Conservation (phyloP, 2,797 vertebrate species). For the Benthosema pterotum region DNA sequence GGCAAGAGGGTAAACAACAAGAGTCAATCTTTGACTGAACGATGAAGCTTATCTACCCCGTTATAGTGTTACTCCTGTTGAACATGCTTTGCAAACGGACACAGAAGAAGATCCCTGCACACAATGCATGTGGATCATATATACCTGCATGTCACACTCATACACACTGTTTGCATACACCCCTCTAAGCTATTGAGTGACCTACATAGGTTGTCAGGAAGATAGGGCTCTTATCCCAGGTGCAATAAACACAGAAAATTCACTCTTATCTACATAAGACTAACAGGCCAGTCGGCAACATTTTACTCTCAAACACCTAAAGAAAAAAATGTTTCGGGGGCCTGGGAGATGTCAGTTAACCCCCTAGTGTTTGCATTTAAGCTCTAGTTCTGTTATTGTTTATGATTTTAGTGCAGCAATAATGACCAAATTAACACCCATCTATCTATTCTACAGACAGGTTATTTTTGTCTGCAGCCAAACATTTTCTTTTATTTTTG, state of each 20-base stretch:
- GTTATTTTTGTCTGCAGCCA: too few relatives aligned
- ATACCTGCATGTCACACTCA: neutral
- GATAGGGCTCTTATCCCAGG: conserved; percentile 28
- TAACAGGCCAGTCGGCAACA: neutral
- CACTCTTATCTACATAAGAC: conserved; percentile 7
- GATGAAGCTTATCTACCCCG: conserved; percentile 24
- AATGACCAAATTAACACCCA: too few relatives aligned
- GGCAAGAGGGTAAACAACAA: conserved; percentile 49
- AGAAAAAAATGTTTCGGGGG: neutral
- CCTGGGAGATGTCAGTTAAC: neutral
- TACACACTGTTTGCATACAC: neutral
- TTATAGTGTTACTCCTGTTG: neutral
- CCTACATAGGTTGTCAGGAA: neutral
- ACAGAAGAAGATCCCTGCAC: neutral
- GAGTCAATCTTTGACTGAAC: conserved; percentile 58
- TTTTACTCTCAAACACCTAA: neutral
- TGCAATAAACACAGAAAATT: neutral
- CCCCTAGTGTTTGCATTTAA: neutral
- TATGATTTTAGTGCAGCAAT: too few relatives aligned
- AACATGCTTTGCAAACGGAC: conserved; percentile 4
- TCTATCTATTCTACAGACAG: neutral
- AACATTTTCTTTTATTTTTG: too few relatives aligned
- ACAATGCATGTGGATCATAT: neutral
- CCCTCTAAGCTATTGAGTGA: neutral
- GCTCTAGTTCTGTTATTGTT: neutral